Evolutionary conservation across 1,140 invertebrate genomes (phyloP).

Genomic region (Xylocopa sonorina): DNA sequence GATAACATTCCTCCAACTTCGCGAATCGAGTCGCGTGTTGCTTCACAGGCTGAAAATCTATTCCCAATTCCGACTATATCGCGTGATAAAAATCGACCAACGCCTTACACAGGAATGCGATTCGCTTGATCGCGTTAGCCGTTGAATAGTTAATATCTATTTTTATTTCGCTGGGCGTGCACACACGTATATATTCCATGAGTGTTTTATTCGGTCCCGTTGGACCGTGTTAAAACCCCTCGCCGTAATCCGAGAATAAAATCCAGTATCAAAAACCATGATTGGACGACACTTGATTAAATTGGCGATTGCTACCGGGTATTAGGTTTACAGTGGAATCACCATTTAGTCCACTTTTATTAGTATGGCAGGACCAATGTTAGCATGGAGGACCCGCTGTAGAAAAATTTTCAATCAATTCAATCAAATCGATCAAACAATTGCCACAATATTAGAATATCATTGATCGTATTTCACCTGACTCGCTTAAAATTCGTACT

Average conservation of each 20-base stretch:
- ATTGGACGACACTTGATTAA: slow-evolving; percentile 74
- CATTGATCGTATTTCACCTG: background rate
- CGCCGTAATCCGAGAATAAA: slow-evolving; percentile 56
- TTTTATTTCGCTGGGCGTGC: slow-evolving; percentile 48
- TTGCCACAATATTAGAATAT: no score
- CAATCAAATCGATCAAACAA: no score
- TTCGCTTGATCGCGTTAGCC: slow-evolving; percentile 43
- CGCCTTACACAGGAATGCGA: slow-evolving; percentile 44
- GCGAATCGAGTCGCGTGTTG: background rate
- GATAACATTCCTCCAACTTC: background rate
- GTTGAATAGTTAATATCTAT: slow-evolving; percentile 64
- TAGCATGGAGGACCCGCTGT: no score
- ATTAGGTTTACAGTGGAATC: no score
- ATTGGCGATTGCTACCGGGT: slow-evolving; percentile 69
- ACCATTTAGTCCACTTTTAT: no score
- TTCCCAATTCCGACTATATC: slow-evolving; percentile 6
- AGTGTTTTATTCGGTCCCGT: slow-evolving; percentile 62
- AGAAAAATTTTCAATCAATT: no score
- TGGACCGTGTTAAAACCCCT: slow-evolving; percentile 63
- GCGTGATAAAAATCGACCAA: slow-evolving; percentile 52
- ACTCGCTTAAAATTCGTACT: background rate
- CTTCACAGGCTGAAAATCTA: slow-evolving; percentile 10
- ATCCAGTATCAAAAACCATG: slow-evolving; percentile 61
- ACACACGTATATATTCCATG: slow-evolving; percentile 9
- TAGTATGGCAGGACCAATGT: no score